Evolutionary conservation across 2,888 invertebrate species (phyloP), one percentile per base, ranked within the genome.

Genomic region (Pyrochroa serraticornis): DNA sequence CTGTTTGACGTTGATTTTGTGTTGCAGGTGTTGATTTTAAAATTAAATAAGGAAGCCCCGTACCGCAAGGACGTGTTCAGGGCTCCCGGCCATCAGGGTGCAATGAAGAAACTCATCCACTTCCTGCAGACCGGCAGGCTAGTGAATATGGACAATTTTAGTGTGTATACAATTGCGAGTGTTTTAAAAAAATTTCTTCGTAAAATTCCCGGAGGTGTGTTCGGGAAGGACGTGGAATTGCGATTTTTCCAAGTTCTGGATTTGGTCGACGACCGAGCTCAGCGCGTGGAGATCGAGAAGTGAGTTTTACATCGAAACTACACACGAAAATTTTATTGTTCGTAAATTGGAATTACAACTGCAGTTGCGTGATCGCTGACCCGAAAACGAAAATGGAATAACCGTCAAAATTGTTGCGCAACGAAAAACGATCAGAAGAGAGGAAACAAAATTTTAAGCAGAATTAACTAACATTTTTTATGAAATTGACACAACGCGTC

Each of bases 121-220:
- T 95, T 95, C 78, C 84, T 95, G 66, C 93, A 94, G 80, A 90
- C 92, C 58, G 95, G 95, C 36, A 85, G 94, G 48, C 82, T 95
- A 67, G 93, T 95, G 56, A 95, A 95, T 80, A 93, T 95, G 75
- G 94, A 94, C 77, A 95, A 95, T 79, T 96, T 94, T 80, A 95
- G 94, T 63, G 95, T 97, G 62, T 97, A 97, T 81, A 98, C 98
- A 22, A 95, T 98, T 74, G 97, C 98, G 56, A 97, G 97, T 80
- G 97, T 98, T 59, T 84, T 98, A 63, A 98, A 98, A 84, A 97
- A 97, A 82, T 98, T 98, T 82, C 85, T 98, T 53, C 86, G 97
- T 64, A 97, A 97, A 85, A 89, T 98, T 71, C 97, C 97, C 9
- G 95, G 94, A 55, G 98, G 98, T 33, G 92, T 98, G 60, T 97